Percentiles rank a stretch among this genome's conserved stretches.
These are phyloP conservation scores for Pollenia angustigena DNA, from an alignment of 2,888 invertebrate species.

Conservation along the genomic window DNA sequence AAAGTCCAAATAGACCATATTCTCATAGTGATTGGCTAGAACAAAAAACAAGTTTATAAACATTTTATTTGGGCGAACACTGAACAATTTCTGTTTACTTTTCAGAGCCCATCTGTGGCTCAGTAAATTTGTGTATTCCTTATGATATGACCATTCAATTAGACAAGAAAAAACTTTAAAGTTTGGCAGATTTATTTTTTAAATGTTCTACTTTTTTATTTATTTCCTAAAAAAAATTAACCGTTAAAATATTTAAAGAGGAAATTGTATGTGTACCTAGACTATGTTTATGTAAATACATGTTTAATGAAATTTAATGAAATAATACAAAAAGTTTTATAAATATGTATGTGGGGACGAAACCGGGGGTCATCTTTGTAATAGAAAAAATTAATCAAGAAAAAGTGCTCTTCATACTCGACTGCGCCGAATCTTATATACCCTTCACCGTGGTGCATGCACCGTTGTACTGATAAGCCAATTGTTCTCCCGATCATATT, in stretches of 20 bases:
- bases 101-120: not conserved
- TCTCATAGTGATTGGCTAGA: slow-evolving; percentile 24
- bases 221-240: slow-evolving; percentile 35
- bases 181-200: not conserved
- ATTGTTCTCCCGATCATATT: no score
- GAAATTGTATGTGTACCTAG: not conserved
- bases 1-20: slow-evolving; percentile 59
- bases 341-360: slow-evolving; percentile 17
- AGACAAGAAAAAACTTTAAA: not conserved
- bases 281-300: slow-evolving; percentile 29
- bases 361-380: not conserved
- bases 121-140: slow-evolving; percentile 30
- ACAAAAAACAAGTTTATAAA: slow-evolving; percentile 14
- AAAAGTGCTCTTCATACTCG: not conserved
- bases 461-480: no score
- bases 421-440: no score
- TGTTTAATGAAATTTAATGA: slow-evolving; percentile 5
- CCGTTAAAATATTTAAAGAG: slow-evolving; percentile 56
- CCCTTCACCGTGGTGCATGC: no score
- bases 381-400: not conserved
- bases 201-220: slow-evolving; percentile 40
- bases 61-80: slow-evolving; percentile 36
- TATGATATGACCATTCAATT: not conserved
- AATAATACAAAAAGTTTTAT: not conserved
- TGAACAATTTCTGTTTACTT: slow-evolving; percentile 44